These are phyloP conservation scores for Brachypterus glaber DNA, from an alignment of 2,888 invertebrate species.

Conservation along the genomic window DNA sequence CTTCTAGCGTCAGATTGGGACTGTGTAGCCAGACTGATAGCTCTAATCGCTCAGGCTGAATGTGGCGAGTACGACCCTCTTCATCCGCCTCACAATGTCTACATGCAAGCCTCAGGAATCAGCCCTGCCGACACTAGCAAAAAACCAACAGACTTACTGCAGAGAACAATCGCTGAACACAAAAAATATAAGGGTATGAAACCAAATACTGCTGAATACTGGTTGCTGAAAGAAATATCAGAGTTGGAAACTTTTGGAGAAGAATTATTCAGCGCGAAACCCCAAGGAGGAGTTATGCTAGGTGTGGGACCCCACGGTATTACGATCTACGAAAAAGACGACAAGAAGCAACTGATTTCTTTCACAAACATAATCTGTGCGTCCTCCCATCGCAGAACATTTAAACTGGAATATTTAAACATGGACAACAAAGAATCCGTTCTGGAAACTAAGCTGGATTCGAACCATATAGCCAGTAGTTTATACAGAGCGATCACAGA, in stretches of 20 bases:
- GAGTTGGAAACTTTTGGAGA: constrained; percentile 74
- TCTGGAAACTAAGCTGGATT: constrained; percentile 70
- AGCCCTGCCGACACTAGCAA: constrained; percentile 45
- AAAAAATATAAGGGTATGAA: constrained; percentile 50
- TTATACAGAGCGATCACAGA: constrained; percentile 81
- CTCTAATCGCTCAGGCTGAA: constrained; percentile 69
- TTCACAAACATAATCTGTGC: constrained; percentile 75
- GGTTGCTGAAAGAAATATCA: constrained; percentile 71
- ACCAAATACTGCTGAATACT: constrained; percentile 71
- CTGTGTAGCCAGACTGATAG: constrained; percentile 60
- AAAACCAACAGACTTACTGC: constrained; percentile 53
- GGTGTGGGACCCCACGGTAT: constrained; percentile 81
- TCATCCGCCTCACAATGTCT: constrained; percentile 50
- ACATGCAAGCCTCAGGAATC: constrained; percentile 54
- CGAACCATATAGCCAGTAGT: constrained; percentile 71
- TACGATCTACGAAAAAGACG: constrained; percentile 52
- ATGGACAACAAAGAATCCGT: constrained; percentile 59
- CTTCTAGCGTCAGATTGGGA: constrained; percentile 61
- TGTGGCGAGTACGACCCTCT: constrained; percentile 59
- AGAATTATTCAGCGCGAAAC: constrained; percentile 68
- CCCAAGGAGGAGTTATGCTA: constrained; percentile 43
- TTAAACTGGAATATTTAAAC: constrained; percentile 64
- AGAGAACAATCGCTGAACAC: constrained; percentile 54
- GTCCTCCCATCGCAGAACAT: constrained; percentile 62
- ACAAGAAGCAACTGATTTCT: constrained; percentile 61